Evolutionary conservation across 2,113 vertebrate genomes (phyloP).

Genomic region (Natator depressus): DNA sequence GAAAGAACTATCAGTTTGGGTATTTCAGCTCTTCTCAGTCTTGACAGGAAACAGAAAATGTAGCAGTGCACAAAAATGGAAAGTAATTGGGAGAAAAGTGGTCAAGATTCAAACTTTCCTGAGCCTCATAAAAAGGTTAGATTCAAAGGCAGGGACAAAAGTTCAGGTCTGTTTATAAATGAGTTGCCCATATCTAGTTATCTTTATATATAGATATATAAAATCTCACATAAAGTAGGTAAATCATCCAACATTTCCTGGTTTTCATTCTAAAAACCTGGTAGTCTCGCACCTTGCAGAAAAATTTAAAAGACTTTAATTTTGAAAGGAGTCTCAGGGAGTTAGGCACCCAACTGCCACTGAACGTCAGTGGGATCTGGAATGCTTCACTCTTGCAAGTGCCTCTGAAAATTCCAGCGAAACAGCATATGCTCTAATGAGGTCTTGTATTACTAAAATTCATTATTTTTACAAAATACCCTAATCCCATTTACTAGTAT

Average conservation of each 20-base stretch:
- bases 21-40: background rate
- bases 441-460: background rate
- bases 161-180: background rate
- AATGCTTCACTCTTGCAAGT: background rate
- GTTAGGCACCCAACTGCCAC: background rate
- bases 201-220: background rate
- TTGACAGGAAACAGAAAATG: background rate
- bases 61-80: background rate
- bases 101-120: background rate
- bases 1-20: background rate
- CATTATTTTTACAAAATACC: background rate
- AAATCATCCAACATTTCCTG: background rate
- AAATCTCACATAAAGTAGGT: background rate
- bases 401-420: background rate
- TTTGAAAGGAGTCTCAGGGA: background rate
- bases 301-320: background rate
- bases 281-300: background rate
- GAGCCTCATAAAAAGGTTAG: background rate
- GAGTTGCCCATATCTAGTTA: background rate
- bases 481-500: background rate
- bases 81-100: background rate
- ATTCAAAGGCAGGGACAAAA: background rate
- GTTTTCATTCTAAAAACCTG: background rate
- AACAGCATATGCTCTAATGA: background rate
- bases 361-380: background rate